Percentiles rank a stretch among this genome's conserved stretches.
Conservation (phyloP, 2,797 vertebrate genomes). For the Clarias pachynema region DNA sequence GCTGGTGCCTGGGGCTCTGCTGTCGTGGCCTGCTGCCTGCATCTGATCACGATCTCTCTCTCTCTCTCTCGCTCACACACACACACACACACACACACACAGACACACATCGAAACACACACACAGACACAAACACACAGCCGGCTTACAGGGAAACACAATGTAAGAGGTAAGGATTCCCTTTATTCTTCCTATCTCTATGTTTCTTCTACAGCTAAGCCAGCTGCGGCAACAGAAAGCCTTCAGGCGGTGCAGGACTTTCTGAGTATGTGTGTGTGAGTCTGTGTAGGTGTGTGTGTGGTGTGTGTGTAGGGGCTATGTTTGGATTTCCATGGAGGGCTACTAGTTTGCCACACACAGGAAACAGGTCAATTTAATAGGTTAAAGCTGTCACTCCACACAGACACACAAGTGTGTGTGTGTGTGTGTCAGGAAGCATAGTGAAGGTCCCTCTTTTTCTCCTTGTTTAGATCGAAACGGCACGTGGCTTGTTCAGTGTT, state of each 20-base stretch:
- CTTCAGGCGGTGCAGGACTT: conserved; percentile 27
- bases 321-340: conserved; percentile 51
- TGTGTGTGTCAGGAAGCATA: conserved; percentile 26
- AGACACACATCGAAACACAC: conserved; percentile 14
- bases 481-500: conserved; percentile 47
- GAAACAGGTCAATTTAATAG: conserved; percentile 33
- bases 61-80: neutral
- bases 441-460: conserved; percentile 14
- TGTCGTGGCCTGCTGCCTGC: conserved; percentile 72
- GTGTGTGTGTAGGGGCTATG: conserved; percentile 52
- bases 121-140: conserved; percentile 67
- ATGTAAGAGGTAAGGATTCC: conserved; percentile 81
- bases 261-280: conserved; percentile 14
- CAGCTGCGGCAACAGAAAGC: conserved; percentile 27
- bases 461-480: conserved; percentile 51
- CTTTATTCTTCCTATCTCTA: conserved; percentile 65
- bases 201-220: conserved; percentile 65
- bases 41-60: conserved; percentile 70
- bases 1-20: conserved; percentile 82
- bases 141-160: conserved; percentile 65
- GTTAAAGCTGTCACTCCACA: conserved; percentile 24
- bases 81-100: conserved; percentile 56
- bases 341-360: conserved; percentile 42
- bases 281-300: conserved; percentile 2
- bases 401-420: conserved; percentile 16